These are phyloP conservation scores for Chaetura pelagica DNA, from an alignment of 2,113 vertebrate species.

Conservation along the genomic window DNA sequence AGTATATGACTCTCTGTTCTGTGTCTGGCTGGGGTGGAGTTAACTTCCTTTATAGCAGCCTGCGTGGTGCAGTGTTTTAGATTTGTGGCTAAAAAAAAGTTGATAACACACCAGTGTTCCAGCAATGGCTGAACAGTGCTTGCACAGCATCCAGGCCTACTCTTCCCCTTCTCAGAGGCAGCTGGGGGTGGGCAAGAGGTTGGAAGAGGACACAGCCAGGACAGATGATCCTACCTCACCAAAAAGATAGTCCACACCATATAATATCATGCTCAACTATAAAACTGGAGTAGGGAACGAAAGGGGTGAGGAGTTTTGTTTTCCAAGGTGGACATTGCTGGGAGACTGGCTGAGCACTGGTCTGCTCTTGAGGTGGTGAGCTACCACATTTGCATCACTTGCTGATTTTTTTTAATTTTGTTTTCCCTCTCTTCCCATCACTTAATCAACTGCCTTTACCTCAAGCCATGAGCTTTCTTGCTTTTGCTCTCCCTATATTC, in stretches of 20 bases:
- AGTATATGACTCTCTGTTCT: background rate
- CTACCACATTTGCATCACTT: background rate
- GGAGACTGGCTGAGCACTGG: rapidly evolving
- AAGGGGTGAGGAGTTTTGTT: background rate
- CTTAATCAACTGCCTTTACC: background rate
- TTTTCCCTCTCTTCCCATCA: background rate
- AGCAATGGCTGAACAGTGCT: background rate
- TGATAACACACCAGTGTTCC: background rate
- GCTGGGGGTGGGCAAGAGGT: background rate
- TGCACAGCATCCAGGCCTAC: background rate
- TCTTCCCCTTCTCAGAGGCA: background rate
- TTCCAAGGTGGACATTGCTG: background rate
- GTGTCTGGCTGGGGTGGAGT: background rate
- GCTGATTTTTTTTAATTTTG: background rate
- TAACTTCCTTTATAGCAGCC: background rate
- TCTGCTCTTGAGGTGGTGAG: background rate
- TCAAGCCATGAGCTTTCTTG: background rate
- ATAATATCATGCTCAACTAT: background rate
- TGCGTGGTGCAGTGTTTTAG: background rate
- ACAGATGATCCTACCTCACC: background rate
- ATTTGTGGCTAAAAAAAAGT: background rate
- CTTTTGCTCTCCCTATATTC: background rate
- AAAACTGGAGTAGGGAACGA: background rate
- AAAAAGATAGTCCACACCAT: background rate
- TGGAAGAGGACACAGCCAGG: background rate